phyloP scores from a whole-genome alignment of 2,888 invertebrate genomes.

The Sphaeridia pumilis region DNA sequence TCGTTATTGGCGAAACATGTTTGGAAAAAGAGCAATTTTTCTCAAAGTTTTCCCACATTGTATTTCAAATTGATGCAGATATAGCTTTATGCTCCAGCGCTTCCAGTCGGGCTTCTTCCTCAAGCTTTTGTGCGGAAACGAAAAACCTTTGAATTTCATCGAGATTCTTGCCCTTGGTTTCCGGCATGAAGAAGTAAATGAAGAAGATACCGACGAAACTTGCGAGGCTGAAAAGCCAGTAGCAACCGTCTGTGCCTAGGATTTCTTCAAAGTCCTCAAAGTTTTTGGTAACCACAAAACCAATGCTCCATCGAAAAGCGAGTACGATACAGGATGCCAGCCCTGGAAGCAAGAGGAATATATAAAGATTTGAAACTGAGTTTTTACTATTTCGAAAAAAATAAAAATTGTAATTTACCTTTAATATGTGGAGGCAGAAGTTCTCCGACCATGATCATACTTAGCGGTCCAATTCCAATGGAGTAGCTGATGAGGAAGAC shows the following conservation, averaged over 20 bases:
- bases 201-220: slow-evolving; percentile 23
- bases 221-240: slow-evolving; percentile 27
- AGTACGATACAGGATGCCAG: slow-evolving; percentile 29
- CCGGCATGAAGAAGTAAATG: slow-evolving; percentile 26
- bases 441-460: slow-evolving; percentile 34
- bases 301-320: slow-evolving; percentile 29
- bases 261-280: slow-evolving; percentile 22
- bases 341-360: slow-evolving; percentile 7
- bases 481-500: slow-evolving; percentile 30
- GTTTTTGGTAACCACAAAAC: slow-evolving; percentile 31
- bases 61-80: neutral
- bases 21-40: too few species aligned
- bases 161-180: slow-evolving; percentile 15
- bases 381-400: neutral
- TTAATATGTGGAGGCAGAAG: slow-evolving; percentile 30
- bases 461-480: slow-evolving; percentile 29
- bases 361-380: neutral
- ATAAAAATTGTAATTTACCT: slow-evolving; percentile 9
- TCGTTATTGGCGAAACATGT: too few species aligned
- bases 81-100: slow-evolving; percentile 1
- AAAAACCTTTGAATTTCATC: slow-evolving; percentile 29
- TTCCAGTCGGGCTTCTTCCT: slow-evolving; percentile 7
- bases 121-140: slow-evolving; percentile 6
- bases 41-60: too few species aligned
- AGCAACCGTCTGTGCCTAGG: slow-evolving; percentile 27